A percentile compares a stretch with the other conserved stretches of the same genome.
Conservation (phyloP, 1,140 invertebrate genomes). For the Pollicipes pollicipes region DNA sequence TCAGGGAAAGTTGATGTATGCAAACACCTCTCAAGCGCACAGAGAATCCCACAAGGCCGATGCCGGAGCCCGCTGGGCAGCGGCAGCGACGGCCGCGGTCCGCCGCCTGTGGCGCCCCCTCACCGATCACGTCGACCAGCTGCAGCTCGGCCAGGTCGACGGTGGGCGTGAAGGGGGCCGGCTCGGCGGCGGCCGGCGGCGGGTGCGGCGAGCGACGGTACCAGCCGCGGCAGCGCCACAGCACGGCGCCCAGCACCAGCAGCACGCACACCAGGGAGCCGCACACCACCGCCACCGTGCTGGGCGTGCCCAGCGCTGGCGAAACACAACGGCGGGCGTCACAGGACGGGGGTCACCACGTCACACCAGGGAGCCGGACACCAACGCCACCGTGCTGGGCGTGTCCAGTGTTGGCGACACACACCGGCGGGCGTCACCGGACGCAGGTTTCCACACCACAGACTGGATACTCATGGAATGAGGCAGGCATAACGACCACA, state of each 20-base stretch:
- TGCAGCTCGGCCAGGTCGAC: neutral
- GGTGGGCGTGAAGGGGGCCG: neutral
- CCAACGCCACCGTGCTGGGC: neutral
- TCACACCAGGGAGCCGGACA: neutral
- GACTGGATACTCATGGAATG: no score
- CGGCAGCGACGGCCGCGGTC: neutral
- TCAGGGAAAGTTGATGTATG: no score
- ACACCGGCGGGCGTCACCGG: no score
- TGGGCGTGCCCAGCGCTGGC: neutral
- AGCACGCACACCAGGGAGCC: neutral
- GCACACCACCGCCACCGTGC: neutral
- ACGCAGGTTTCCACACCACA: no score
- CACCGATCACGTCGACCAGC: neutral
- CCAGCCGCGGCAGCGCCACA: neutral
- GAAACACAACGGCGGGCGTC: no score
- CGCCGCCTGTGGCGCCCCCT: neutral
- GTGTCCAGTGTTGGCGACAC: no score
- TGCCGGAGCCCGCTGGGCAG: neutral
- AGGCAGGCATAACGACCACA: no score
- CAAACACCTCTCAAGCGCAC: no score
- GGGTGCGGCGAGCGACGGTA: no score
- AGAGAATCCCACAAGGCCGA: neutral
- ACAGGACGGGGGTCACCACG: neutral
- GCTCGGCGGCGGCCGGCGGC: neutral
- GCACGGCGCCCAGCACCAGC: neutral